Evolutionary conservation across 2,113 vertebrate genomes (phyloP), one percentile per base, ranked within the genome.

Genomic region (Cichladusa arquata): DNA sequence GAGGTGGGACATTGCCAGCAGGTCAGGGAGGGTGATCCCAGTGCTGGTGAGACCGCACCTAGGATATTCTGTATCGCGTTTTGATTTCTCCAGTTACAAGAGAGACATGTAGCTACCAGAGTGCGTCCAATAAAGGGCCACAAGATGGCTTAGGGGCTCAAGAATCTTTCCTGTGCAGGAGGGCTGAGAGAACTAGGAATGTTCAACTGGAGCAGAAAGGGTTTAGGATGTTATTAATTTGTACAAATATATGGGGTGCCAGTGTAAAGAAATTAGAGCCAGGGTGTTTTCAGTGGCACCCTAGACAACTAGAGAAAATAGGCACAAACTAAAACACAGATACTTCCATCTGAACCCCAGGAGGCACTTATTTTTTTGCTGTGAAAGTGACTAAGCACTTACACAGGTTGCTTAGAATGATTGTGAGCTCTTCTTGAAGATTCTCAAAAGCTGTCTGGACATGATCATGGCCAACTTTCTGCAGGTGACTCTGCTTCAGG

Each of bases 241-340:
- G 16, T 64, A 28, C 11, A 67, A 72, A 28, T 29, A 50, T 6
- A 12, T 47, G 13, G 31, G 20, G 3, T 20, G 5, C 9, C 6
- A 9, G 9, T 20, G 31, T 17, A 56, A 60, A 79, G 56, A 60
- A 79, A 60, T 69, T 4, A 40, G 25, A 79, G 2, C 5, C 6
- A 57, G 19, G 11, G 0, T 42, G 9, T 56, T 69, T 50, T 65
- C 54, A 64, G 18, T 23, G 5, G 11, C 0, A 0, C 3, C 12
- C 7, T 19, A 26, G 18, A 50, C 0, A 2, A 54, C 11, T 38
- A 69, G 15, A 73, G n/a, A 14, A 25, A 47, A 5, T 8, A 5
- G 25, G 14, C 18, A 58, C 6, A 60, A 51, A 60, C 2, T 20
- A 29, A 58, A 86, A 48, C 8, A 22, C 6, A 36, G 14, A 5